These are phyloP conservation scores for Nettapus auritus DNA, from an alignment of 2,113 vertebrate genomes.

Conservation along the genomic window DNA sequence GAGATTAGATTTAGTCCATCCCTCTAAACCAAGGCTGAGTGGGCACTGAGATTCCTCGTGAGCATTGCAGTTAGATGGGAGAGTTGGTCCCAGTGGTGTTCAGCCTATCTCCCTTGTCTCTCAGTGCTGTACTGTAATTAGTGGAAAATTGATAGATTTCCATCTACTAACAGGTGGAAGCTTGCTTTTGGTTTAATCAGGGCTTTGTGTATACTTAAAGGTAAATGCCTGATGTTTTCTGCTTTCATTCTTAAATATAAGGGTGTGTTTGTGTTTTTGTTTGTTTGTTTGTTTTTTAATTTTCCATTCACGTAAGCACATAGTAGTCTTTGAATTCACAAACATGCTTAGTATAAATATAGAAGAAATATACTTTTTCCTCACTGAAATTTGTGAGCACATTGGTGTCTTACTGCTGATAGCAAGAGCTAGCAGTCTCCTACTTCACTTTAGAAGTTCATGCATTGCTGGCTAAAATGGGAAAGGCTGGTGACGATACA, in stretches of 20 bases:
- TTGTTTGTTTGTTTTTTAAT: neutral
- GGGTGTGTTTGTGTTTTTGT: neutral
- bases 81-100: constrained; percentile 12
- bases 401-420: neutral
- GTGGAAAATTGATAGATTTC: constrained; percentile 35
- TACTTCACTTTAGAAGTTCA: fast-evolving
- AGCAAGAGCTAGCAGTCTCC: neutral
- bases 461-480: neutral
- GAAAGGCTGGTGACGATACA: neutral
- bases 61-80: neutral
- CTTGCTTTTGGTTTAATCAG: neutral
- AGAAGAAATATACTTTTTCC: neutral
- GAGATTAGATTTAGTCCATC: fast-evolving
- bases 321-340: neutral
- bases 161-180: constrained; percentile 33
- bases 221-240: neutral
- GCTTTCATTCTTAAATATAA: neutral
- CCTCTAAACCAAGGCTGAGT: neutral
- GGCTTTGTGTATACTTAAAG: neutral
- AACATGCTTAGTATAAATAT: neutral
- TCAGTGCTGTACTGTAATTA: constrained; percentile 21
- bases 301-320: neutral
- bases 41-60: neutral
- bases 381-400: neutral
- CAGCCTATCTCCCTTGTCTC: neutral